Percentiles rank a stretch among this genome's conserved stretches.
These are phyloP conservation scores for Ophiothrix spiculata DNA, from an alignment of 35 echinoderm and acorn worm species.

Conservation along the genomic window DNA sequence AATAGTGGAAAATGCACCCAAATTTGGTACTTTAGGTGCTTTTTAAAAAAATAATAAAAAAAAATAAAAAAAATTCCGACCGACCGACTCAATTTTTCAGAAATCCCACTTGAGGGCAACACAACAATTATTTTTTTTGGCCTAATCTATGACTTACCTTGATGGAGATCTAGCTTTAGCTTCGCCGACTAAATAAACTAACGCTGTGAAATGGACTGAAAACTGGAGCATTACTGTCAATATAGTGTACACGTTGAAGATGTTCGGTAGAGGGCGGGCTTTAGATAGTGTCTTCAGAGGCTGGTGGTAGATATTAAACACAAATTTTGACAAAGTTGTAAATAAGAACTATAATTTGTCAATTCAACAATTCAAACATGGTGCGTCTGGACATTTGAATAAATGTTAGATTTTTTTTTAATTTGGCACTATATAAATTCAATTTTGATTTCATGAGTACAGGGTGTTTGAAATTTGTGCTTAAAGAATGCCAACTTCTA, in stretches of 20 bases:
- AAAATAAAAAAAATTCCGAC: too few species aligned
- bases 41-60: too few species aligned
- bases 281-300: slow-evolving; percentile 86
- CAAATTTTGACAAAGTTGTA: not conserved
- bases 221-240: slow-evolving; percentile 82
- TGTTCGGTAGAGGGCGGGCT: slow-evolving; percentile 84
- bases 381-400: not conserved
- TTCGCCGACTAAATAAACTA: slow-evolving; percentile 72
- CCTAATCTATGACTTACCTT: too few species aligned
- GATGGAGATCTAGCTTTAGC: slow-evolving; percentile 69
- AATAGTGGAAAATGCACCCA: too few species aligned
- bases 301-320: slow-evolving; percentile 24
- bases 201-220: slow-evolving; percentile 76
- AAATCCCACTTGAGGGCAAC: too few species aligned
- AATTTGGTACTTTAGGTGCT: too few species aligned
- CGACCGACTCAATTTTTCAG: too few species aligned
- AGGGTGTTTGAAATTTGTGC: too few species aligned
- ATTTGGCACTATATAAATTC: not conserved
- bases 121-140: too few species aligned
- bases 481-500: too few species aligned
- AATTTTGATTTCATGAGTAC: not conserved
- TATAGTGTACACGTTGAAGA: slow-evolving; percentile 93
- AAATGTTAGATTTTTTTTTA: not conserved
- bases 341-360: not conserved
- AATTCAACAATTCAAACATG: not conserved